phyloP scores from a whole-genome alignment of 2,888 invertebrate species.

The Graphium colonna region DNA sequence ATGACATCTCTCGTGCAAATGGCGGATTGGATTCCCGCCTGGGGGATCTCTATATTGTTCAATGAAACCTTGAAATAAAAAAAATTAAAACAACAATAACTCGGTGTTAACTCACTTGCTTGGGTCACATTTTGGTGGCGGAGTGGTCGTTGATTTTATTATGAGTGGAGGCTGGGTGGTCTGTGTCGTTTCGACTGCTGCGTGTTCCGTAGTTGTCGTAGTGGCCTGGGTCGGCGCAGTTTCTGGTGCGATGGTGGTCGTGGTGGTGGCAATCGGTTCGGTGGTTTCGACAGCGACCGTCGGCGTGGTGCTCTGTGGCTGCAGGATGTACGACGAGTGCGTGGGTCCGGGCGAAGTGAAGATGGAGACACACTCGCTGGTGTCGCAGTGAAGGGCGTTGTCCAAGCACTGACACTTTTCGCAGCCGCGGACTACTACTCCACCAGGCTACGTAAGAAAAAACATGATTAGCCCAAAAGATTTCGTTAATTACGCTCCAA shows the following conservation, averaged over 20 bases:
- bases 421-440: slow-evolving; percentile 81
- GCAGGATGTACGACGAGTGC: slow-evolving; percentile 37
- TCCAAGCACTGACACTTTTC: slow-evolving; percentile 89
- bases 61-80: too few relatives aligned
- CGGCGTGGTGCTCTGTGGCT: slow-evolving; percentile 17
- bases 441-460: slow-evolving; percentile 82
- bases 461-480: not conserved
- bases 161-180: slow-evolving; percentile 33
- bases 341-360: slow-evolving; percentile 38
- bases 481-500: too few relatives aligned
- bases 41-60: too few relatives aligned
- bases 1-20: too few relatives aligned
- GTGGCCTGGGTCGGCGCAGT: slow-evolving; percentile 10
- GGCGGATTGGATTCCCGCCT: too few relatives aligned
- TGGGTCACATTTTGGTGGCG: slow-evolving; percentile 61
- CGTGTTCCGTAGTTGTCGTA: slow-evolving; percentile 1
- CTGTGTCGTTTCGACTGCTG: slow-evolving; percentile 5
- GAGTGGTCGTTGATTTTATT: slow-evolving; percentile 50
- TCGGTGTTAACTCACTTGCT: slow-evolving; percentile 44
- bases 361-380: slow-evolving; percentile 63
- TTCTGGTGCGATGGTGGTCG: slow-evolving; percentile 2
- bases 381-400: slow-evolving; percentile 86
- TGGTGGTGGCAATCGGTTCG: slow-evolving; percentile 12
- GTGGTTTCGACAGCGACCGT: too few relatives aligned
- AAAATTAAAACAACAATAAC: too few relatives aligned